phyloP scores from a whole-genome alignment of 2,113 vertebrate genomes.

The Zapus hudsonius region DNA sequence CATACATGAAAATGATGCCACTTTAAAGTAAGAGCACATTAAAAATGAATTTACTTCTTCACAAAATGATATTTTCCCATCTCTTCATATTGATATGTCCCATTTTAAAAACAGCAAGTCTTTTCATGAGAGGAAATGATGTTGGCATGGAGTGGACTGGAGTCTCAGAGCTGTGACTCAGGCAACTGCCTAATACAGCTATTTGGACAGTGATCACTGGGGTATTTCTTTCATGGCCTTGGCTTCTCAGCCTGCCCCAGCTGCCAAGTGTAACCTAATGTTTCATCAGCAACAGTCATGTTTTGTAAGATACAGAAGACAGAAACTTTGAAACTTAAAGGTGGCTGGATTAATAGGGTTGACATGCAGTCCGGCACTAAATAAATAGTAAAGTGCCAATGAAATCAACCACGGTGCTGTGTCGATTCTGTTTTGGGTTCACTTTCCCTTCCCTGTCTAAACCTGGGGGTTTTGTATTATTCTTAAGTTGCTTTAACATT shows the following conservation, averaged over 20 bases:
- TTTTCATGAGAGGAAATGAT: background rate
- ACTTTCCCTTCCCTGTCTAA: constrained; percentile 73
- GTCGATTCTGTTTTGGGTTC: constrained; percentile 79
- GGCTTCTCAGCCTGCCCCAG: constrained; percentile 41
- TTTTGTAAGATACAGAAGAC: constrained; percentile 48
- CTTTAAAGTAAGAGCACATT: background rate
- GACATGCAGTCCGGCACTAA: constrained; percentile 49
- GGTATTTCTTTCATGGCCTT: constrained; percentile 46
- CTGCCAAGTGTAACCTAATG: constrained; percentile 23
- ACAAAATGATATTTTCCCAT: constrained; percentile 51
- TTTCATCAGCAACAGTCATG: constrained; percentile 36
- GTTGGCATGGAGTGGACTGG: background rate
- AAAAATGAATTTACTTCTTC: background rate
- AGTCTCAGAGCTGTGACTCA: background rate
- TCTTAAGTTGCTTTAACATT: constrained; percentile 78
- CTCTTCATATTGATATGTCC: background rate
- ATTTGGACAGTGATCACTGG: background rate
- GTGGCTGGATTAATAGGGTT: constrained; percentile 2
- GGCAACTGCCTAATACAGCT: constrained; percentile 40
- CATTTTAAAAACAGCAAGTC: background rate
- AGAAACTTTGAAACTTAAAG: constrained; percentile 47
- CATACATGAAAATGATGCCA: background rate
- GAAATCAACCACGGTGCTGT: constrained; percentile 73
- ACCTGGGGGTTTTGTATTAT: constrained; percentile 79
- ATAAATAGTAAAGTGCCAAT: constrained; percentile 34